Conservation (phyloP, 2,797 vertebrate genomes). For the Gymnoscopelus microlampas region DNA sequence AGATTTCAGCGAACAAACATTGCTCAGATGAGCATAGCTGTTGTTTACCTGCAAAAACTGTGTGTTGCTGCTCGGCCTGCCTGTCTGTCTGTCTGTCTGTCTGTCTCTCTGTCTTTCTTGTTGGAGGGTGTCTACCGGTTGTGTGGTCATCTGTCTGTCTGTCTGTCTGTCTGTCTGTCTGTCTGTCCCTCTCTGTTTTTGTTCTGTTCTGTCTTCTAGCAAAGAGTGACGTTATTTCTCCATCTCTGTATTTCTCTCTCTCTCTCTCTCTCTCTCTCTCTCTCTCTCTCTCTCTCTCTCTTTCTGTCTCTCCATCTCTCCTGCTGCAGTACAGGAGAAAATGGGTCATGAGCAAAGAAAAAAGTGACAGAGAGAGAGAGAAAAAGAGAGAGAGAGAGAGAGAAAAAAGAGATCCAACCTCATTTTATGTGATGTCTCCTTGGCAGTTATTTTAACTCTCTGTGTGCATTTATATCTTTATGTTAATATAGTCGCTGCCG, state of each 20-base stretch:
- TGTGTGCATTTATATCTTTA: conserved; percentile 26
- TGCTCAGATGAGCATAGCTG: conserved; percentile 40
- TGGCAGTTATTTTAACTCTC: conserved; percentile 71
- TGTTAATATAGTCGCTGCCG: no score
- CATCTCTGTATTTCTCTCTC: conserved; percentile 31
- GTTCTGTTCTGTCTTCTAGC: background rate
- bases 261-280: conserved; percentile 33
- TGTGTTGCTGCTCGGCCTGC: conserved; percentile 23
- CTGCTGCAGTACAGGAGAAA: conserved; percentile 65
- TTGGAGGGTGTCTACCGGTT: background rate
- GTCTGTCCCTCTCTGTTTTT: conserved; percentile 23
- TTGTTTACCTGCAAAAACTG: conserved; percentile 44
- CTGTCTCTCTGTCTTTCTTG: conserved; percentile 11
- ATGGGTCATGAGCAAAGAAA: conserved; percentile 78
- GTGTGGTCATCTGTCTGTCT: conserved; percentile 30
- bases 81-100: conserved; percentile 35
- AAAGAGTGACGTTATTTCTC: conserved; percentile 8
- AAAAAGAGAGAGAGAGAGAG: conserved; percentile 66
- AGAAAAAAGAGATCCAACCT: conserved; percentile 72
- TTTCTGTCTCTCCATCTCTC: conserved; percentile 20
- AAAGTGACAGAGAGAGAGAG: conserved; percentile 69
- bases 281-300: conserved; percentile 30
- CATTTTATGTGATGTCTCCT: conserved; percentile 74
- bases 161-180: conserved; percentile 8
- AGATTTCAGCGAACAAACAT: conserved; percentile 53